Evolutionary conservation across 1,140 invertebrate genomes (phyloP), one percentile per base, ranked within the genome.

Genomic region (Zaprionus tsacasi): DNA sequence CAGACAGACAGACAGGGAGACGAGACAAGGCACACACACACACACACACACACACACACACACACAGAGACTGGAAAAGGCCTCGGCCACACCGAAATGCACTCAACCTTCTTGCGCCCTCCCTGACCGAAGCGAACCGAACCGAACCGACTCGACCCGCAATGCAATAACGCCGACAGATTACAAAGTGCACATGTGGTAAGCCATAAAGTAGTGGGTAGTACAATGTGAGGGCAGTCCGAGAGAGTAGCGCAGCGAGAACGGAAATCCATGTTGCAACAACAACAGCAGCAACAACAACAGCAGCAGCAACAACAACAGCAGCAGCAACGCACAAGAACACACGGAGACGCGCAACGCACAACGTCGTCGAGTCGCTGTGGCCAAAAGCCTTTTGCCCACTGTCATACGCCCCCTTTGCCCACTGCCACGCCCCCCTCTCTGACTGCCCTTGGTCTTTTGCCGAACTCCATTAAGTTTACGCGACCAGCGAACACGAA

Each of bases 111-210:
- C 83, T 73, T 77, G 64, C 72, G 1, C 27, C 76, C 21, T 35
- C 38, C 13, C 13, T 33, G 50, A 40, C 38, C 67, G 55, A 64
- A 2, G 21, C 21, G 21, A 30, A 40, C 38, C 67, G 55, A 64
- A 40, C 38, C 67, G 55, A 64, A 40, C 33, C 67, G 55, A 59
- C 35, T 33, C 67, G 55, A 64, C 43, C 68, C 80, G 68, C 83
- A 88, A 87, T 83, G 82, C 83, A 88, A 88, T 88, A 88, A 88
- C 83, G 86, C 85, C 81, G 85, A 76, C 85, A 89, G 85, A 90
- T 89, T 89, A 89, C 86, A 89, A 89, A 90, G 86, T 89, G 85
- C 85, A 89, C 85, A 89, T 89, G 85, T 70, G 85, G 85, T 89
- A 81, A 83, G 85, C 86, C 86, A 73, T 76, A 70, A 81, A 89